Evolutionary conservation across 2,113 vertebrate genomes (phyloP).

Genomic region (Burhinus bistriatus): DNA sequence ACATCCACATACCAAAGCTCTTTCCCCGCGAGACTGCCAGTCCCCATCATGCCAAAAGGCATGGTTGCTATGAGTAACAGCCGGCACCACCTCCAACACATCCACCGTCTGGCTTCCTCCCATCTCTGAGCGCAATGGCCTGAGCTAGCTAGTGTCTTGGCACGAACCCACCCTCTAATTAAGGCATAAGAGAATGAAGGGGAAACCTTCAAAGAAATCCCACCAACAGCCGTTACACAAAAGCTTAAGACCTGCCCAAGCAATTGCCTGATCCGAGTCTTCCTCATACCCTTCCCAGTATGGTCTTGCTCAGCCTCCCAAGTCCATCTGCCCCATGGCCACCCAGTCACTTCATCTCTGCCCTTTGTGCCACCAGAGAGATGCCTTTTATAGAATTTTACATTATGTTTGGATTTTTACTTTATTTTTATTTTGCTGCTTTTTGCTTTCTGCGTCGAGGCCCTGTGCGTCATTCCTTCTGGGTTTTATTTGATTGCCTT

Average conservation of each 20-base stretch:
- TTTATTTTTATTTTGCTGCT: background rate
- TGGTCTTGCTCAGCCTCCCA: background rate
- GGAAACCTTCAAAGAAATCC: background rate
- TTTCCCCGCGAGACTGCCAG: background rate
- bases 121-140: background rate
- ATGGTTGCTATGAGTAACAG: background rate
- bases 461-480: background rate
- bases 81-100: background rate
- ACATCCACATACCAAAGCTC: background rate
- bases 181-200: background rate
- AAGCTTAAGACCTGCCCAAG: background rate
- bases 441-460: background rate
- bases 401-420: background rate
- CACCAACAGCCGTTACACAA: background rate
- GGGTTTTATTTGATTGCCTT: slow-evolving; percentile 53
- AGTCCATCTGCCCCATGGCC: background rate
- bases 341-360: fast-evolving
- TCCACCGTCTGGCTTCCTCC: background rate
- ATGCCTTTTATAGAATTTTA: background rate
- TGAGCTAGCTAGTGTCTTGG: background rate
- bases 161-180: background rate
- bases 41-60: fast-evolving
- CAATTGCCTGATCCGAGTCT: background rate
- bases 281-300: background rate
- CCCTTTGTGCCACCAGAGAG: background rate